phyloP scores from a whole-genome alignment of 2,888 invertebrate genomes.

The Acrocyrtus sp. region DNA sequence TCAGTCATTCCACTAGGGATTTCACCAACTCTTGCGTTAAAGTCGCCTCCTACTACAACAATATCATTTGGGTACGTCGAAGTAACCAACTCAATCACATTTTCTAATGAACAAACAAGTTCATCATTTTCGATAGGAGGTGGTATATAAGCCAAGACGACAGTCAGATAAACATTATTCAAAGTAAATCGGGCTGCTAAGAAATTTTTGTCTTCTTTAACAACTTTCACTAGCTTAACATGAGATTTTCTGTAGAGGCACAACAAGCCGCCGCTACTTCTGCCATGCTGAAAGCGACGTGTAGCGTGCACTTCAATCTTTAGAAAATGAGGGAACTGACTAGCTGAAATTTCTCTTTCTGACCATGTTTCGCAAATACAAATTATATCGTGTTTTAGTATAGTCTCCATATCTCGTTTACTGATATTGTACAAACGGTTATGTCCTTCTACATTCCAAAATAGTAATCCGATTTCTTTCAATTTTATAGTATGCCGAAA shows the following conservation, averaged over 20 bases:
- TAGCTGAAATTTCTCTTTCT: background rate
- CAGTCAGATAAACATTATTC: background rate
- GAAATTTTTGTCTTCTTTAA: background rate
- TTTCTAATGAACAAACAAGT: background rate
- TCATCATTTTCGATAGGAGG: no score
- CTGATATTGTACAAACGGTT: background rate
- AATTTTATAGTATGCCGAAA: background rate
- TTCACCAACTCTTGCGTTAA: constrained; percentile 1
- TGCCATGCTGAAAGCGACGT: background rate
- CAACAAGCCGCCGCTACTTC: background rate
- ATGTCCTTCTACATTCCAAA: constrained; percentile 2
- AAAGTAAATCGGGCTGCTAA: background rate
- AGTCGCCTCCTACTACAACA: background rate
- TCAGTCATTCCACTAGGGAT: no score
- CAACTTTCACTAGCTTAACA: background rate
- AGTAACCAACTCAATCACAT: background rate
- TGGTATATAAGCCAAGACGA: background rate
- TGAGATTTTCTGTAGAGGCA: background rate
- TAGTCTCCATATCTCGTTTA: background rate
- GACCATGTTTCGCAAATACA: background rate
- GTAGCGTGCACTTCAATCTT: background rate
- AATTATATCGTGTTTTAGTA: constrained; percentile 1
- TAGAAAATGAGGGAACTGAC: background rate
- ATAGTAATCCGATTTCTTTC: background rate
- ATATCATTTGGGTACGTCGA: background rate